Percentiles rank a stretch among this genome's conserved stretches.
Conservation (phyloP, 2,888 invertebrate genomes). For the Thelaira solivaga region DNA sequence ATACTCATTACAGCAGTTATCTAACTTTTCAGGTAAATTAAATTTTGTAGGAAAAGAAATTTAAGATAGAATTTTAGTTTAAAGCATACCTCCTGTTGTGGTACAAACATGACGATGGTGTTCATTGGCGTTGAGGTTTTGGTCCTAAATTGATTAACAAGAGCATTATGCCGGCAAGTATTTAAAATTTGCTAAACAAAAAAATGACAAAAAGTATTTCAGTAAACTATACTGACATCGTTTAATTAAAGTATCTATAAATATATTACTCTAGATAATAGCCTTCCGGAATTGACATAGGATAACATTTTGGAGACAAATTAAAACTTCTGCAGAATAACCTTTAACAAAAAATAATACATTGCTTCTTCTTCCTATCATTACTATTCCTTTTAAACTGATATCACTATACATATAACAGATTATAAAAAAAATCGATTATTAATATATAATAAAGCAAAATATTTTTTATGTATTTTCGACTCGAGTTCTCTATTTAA, state of each 20-base stretch:
- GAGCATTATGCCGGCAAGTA: constrained; percentile 49
- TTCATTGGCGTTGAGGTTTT: constrained; percentile 87
- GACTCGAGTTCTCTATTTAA: too few species aligned
- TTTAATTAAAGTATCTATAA: too few species aligned
- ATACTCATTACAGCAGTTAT: constrained; percentile 25
- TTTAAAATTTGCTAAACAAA: constrained; percentile 42
- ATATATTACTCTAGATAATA: constrained; percentile 43
- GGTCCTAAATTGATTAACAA: constrained; percentile 63
- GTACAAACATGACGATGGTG: constrained; percentile 97
- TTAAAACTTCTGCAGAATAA: constrained; percentile 38
- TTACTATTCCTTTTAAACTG: not conserved
- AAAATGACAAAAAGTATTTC: not conserved
- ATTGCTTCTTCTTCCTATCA: not conserved
- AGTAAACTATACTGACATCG: too few species aligned
- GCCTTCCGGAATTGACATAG: constrained; percentile 43
- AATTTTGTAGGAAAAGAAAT: not conserved
- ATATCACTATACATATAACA: not conserved
- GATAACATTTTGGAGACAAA: constrained; percentile 50
- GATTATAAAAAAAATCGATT: not conserved
- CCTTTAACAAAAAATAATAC: constrained; percentile 24
- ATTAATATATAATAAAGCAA: too few species aligned
- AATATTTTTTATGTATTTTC: too few species aligned
- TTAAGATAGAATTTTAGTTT: not conserved
- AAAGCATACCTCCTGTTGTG: constrained; percentile 94
- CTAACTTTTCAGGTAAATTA: constrained; percentile 10